phyloP scores from a whole-genome alignment of 37 sponge, comb jelly and placozoan species.

The Haliclona indistincta region DNA sequence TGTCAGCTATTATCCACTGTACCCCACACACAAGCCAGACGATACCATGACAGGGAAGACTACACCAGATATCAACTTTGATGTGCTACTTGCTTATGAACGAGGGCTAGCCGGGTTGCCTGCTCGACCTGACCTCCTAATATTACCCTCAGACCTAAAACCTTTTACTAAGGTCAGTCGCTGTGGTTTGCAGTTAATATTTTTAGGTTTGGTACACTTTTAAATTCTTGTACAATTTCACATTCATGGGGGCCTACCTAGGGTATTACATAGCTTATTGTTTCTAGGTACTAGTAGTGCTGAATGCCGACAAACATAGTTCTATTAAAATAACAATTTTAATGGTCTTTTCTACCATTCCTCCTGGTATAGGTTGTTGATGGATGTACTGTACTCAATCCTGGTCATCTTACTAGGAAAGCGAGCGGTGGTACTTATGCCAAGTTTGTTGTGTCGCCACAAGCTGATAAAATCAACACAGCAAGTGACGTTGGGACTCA shows the following conservation, averaged over 20 bases:
- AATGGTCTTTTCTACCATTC: conserved; percentile 17
- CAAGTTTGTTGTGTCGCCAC: conserved; percentile 27
- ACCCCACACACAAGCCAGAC: conserved; percentile 34
- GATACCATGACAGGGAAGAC: background rate
- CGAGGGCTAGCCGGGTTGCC: conserved; percentile 28
- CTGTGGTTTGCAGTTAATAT: conserved; percentile 41
- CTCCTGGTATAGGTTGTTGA: conserved; percentile 35
- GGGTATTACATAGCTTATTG: no score
- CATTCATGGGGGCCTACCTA: no score
- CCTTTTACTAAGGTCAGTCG: conserved; percentile 66
- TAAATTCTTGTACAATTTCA: no score
- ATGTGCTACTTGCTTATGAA: conserved; percentile 37
- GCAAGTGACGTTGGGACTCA: conserved; percentile 33
- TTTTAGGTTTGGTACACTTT: no score
- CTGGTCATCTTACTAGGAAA: conserved; percentile 65
- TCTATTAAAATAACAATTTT: no score
- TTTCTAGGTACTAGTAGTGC: no score
- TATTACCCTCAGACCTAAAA: conserved; percentile 77
- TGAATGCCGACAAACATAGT: no score
- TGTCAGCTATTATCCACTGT: conserved; percentile 58
- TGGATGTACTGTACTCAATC: conserved; percentile 72
- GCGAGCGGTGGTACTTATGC: conserved; percentile 61
- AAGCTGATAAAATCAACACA: conserved; percentile 7
- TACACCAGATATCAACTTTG: conserved; percentile 38
- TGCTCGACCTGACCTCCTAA: conserved; percentile 59